Conservation (phyloP, 2,888 invertebrate species). For the Amphipyra tragopoginis region DNA sequence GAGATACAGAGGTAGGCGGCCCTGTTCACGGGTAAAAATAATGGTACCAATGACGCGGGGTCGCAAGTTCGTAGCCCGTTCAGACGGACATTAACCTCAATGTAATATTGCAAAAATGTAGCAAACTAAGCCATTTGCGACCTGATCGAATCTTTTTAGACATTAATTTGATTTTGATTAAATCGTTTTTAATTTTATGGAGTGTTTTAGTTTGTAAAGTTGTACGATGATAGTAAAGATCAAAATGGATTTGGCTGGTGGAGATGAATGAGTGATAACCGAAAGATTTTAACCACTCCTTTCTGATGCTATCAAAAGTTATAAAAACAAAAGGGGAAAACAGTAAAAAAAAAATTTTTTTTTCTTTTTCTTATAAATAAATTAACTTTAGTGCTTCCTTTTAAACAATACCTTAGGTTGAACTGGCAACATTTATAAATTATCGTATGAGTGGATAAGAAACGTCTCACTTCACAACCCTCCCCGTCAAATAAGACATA, state of each 20-base stretch:
- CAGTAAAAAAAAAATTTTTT: too few relatives aligned
- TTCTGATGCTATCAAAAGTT: too few relatives aligned
- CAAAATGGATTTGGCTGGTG: constrained; percentile 1
- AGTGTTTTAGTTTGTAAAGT: constrained; percentile 10
- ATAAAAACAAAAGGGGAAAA: too few relatives aligned
- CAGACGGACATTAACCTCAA: constrained; percentile 68
- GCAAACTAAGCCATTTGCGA: constrained; percentile 27
- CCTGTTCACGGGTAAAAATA: constrained; percentile 60
- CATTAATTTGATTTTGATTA: constrained; percentile 34
- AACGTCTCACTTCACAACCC: too few relatives aligned
- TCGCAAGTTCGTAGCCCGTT: constrained; percentile 73
- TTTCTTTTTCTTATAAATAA: too few relatives aligned
- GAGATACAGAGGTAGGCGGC: constrained; percentile 47
- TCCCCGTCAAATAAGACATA: too few relatives aligned
- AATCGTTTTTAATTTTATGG: constrained; percentile 26
- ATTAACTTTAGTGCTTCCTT: too few relatives aligned
- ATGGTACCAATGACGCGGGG: constrained; percentile 69
- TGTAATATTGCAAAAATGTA: constrained; percentile 62
- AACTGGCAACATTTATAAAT: too few relatives aligned
- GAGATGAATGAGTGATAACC: neutral
- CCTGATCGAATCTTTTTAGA: constrained; percentile 32
- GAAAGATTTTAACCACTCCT: constrained; percentile 4
- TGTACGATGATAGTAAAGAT: constrained; percentile 1
- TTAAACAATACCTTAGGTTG: too few relatives aligned
- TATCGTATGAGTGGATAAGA: too few relatives aligned